These are phyloP conservation scores for Perdita meconis DNA, from an alignment of 2,888 invertebrate genomes.

Conservation along the genomic window DNA sequence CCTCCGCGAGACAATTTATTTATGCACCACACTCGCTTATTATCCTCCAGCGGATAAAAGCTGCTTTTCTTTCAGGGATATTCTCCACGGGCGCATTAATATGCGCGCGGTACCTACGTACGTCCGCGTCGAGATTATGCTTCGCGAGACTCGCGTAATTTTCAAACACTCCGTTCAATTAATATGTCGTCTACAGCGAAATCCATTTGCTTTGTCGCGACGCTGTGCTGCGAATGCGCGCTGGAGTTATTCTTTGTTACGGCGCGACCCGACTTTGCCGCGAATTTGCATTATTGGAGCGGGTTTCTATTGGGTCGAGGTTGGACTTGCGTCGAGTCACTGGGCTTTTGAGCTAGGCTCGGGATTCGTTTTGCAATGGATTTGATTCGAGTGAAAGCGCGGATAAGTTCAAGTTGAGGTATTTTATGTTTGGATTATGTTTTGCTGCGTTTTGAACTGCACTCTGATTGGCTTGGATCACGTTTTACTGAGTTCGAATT, in stretches of 20 bases:
- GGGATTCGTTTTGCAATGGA: no score
- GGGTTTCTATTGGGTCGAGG: no score
- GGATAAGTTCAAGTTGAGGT: no score
- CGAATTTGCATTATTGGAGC: not conserved
- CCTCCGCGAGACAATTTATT: conserved; percentile 12
- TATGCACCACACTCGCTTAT: conserved; percentile 10
- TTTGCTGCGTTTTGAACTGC: no score
- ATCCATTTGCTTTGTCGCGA: conserved; percentile 5
- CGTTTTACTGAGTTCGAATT: no score
- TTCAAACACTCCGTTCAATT: not conserved
- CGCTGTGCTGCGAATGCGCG: not conserved
- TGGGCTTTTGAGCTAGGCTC: no score
- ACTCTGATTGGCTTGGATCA: no score
- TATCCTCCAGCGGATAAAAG: not conserved
- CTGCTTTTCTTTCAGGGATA: not conserved
- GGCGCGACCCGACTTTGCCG: not conserved
- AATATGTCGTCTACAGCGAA: not conserved
- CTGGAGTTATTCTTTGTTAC: not conserved
- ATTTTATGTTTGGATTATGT: no score
- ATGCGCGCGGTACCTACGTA: not conserved
- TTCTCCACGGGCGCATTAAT: conserved; percentile 6
- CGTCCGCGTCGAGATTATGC: not conserved
- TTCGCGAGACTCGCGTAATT: conserved; percentile 2
- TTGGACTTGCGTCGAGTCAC: not conserved
- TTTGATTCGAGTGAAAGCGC: no score